Conservation (phyloP, 2,888 invertebrate genomes). For the Amphimallon solstitiale region DNA sequence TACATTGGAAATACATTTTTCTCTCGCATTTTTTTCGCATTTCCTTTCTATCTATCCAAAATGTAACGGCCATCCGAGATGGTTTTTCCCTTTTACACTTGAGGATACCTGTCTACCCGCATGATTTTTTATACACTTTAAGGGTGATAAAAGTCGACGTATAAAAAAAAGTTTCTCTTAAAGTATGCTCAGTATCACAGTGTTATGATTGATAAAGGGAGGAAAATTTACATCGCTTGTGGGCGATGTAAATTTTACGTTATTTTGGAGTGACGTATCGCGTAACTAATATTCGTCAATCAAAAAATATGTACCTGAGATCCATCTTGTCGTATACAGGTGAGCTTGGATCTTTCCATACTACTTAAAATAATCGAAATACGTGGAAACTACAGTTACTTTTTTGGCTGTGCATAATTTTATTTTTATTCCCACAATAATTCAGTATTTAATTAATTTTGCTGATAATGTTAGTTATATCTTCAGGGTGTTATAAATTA, state of each 20-base stretch:
- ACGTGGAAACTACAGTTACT: too few relatives aligned
- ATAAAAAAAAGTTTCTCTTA: conserved; percentile 22
- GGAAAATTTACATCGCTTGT: neutral
- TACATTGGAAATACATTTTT: neutral
- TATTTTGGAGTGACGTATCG: conserved; percentile 9
- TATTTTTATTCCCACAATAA: too few relatives aligned
- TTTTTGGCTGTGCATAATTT: too few relatives aligned
- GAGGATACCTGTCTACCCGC: conserved; percentile 26
- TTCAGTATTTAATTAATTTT: too few relatives aligned
- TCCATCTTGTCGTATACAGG: too few relatives aligned
- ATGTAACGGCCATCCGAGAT: neutral
- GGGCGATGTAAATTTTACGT: conserved; percentile 9
- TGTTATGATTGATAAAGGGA: conserved; percentile 20
- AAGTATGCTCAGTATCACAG: neutral
- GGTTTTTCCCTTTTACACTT: conserved; percentile 19
- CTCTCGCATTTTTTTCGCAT: neutral
- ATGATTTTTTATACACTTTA: conserved; percentile 25
- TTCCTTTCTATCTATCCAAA: neutral
- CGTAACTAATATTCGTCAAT: too few relatives aligned
- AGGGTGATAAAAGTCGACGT: conserved; percentile 19
- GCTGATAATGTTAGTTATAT: too few relatives aligned
- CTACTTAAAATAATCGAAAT: too few relatives aligned
- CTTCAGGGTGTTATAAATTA: too few relatives aligned
- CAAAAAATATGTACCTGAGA: neutral
- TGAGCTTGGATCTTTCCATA: too few relatives aligned